Percentiles rank a stretch among this genome's conserved stretches.
Evolutionary conservation across 2,113 vertebrate genomes (phyloP).

Genomic region (Pseudopodoces humilis): DNA sequence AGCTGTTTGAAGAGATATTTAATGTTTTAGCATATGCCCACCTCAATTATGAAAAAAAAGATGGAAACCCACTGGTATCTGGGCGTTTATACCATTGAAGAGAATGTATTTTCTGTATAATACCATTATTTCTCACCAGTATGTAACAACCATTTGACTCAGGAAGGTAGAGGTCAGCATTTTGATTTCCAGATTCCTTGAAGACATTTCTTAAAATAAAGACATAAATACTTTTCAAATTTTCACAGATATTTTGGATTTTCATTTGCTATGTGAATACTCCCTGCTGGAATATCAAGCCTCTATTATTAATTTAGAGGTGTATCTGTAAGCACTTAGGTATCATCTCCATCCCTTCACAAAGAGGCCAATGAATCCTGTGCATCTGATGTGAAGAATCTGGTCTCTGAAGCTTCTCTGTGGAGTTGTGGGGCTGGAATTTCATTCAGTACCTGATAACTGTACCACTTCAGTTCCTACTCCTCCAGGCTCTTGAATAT

Average conservation of each 20-base stretch:
- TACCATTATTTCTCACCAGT: neutral
- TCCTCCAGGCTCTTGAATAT: neutral
- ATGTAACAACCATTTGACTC: neutral
- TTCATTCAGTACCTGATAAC: neutral
- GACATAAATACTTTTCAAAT: neutral
- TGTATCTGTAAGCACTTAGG: neutral
- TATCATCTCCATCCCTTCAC: neutral
- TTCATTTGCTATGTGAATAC: neutral
- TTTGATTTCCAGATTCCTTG: neutral
- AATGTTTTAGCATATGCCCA: neutral
- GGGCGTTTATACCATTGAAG: neutral
- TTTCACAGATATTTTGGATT: neutral
- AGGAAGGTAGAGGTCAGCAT: neutral
- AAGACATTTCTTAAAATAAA: constrained; percentile 1
- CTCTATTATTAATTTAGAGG: neutral
- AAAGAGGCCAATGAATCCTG: neutral
- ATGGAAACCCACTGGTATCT: neutral
- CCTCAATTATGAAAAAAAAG: neutral
- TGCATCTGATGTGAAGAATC: neutral
- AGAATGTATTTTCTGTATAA: neutral
- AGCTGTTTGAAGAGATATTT: neutral
- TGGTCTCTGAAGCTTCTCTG: neutral
- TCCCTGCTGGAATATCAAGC: neutral
- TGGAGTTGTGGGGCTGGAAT: neutral
- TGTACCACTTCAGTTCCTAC: neutral